Base-by-base conservation (phyloP, 2,888 invertebrate species). In the Drosophila vallismaia region DNA sequence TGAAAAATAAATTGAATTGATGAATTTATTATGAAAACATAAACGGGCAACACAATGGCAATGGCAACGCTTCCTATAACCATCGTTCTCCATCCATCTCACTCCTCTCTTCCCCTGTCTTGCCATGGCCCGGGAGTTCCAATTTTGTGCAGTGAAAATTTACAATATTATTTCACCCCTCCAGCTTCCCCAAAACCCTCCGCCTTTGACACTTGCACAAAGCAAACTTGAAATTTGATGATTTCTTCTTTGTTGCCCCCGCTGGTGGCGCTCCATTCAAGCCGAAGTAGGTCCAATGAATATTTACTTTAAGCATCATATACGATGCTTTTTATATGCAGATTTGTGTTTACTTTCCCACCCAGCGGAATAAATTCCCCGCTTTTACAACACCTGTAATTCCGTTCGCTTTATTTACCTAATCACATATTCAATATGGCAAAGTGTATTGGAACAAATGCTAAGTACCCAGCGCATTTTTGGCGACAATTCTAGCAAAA, bases 1-100 rank as follows among this genome's bases (percentile, higher is more conserved):
- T 89, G 89, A 88, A 88, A 89, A 86, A 89, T 89, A 88, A 88
- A 88, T 89, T 84, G 88, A 89, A 87, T 89, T 84, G 89, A 84
- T 88, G 86, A 88, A 88, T 82, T 86, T 89, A 82, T 88, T 89
- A 87, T 84, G 79, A 88, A 82, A 88, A 78, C 79, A 83, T 79
- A 77, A 77, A 71, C 70, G 71, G 54, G 75, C 76, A 70, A 42
- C 79, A 86, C 81, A 87, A 79, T 81, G 64, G 49, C 82, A 58
- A 45, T 53, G 78, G 74, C 77, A 74, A 44, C 72, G 76, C 69
- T 70, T 45, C 55, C 51, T 42, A 33, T 36, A 40, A 19, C 46
- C 45, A 10, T 31, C 9, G 42, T 42, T 38, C 12, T 42, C 24
- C 54, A 26, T 4, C 29, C 6, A 28, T 7, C 44, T 10, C 44